Evolutionary conservation across 2,113 vertebrate genomes (phyloP).

Genomic region (Callopanchax toddi): DNA sequence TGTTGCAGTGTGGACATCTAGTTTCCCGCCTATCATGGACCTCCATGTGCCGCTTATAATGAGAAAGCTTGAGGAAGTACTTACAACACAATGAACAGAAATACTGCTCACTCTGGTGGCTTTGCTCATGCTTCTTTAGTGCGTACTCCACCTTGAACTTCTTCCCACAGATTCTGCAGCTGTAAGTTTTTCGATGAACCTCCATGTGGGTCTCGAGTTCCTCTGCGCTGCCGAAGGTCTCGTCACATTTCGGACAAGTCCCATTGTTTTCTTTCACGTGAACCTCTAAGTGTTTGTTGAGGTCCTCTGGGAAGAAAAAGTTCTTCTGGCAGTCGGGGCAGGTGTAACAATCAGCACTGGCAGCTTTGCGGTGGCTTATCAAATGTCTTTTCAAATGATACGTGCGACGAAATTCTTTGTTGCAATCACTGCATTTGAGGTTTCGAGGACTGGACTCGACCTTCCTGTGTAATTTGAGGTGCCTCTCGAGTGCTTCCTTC

Average conservation of each 20-base stretch:
- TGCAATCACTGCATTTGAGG: conserved; percentile 61
- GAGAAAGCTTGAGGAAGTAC: conserved; percentile 62
- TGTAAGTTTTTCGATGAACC: conserved; percentile 48
- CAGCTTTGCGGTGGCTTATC: conserved; percentile 52
- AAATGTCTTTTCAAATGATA: conserved; percentile 70
- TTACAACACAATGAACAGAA: conserved; percentile 63
- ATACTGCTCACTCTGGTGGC: conserved; percentile 52
- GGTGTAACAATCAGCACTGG: conserved; percentile 27
- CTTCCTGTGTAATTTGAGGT: conserved; percentile 56
- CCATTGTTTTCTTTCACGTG: conserved; percentile 64
- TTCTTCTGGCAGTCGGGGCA: conserved; percentile 64
- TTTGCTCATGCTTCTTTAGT: conserved; percentile 64
- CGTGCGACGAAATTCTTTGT: conserved; percentile 63
- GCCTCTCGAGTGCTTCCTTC: conserved; percentile 37
- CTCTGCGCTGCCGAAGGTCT: conserved; percentile 46
- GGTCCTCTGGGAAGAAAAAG: conserved; percentile 58
- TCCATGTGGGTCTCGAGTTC: conserved; percentile 65
- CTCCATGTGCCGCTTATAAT: conserved; percentile 65
- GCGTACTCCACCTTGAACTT: conserved; percentile 69
- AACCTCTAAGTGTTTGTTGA: conserved; percentile 63
- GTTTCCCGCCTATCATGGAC: conserved; percentile 61
- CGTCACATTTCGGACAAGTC: conserved; percentile 62
- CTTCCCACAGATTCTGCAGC: conserved; percentile 63
- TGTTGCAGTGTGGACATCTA: conserved; percentile 71
- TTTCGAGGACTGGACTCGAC: conserved; percentile 22